Base-by-base conservation (phyloP, 2,113 vertebrate genomes). In the Sterrhoptilus dennistouni region DNA sequence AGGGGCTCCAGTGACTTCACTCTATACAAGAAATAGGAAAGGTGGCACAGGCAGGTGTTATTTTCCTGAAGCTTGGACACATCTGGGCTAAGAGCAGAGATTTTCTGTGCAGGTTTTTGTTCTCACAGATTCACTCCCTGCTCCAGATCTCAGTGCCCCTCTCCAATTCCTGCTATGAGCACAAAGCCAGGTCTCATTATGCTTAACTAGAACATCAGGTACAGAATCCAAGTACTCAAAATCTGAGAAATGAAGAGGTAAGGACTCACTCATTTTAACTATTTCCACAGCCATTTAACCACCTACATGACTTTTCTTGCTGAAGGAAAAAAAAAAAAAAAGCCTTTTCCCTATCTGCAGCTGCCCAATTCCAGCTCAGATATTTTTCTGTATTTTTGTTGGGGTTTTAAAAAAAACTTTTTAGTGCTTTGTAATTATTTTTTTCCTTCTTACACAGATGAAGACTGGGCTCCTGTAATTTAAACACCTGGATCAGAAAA, bases 1-100 rank as follows among this genome's bases (percentile, higher is more conserved):
- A 56, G 59, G 49, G 23, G n/a, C 70, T 49, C 23, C 65, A 20
- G 28, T 11, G 19, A 2, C 65, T 31, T n/a, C 63, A 4, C 28
- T 54, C 65, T 2, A 0, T 6, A 18, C 17, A 35, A 9, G 11
- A n/a, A 9, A 27, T 0, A 33, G 50, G n/a, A 40, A 18, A 60
- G 40, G 25, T 20, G 79, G 78, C 14, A 2, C 29, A 8, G 29
- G 25, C 1, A 11, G 45, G 12, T 14, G 63, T 25, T 25, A 1
- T 82, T 87, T 69, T 80, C 56, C 52, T 33, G 25, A 19, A 40
- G 35, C 36, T n/a, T n/a, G 76, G 61, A 12, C 45, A 40, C 28
- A 2, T 4, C 68, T 40, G 59, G 17, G 45, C 63, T 45, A 10
- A 77, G 45, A 31, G 19, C 29, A 75, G 25, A 3, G 36, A 27